Base-by-base conservation (phyloP, 2,113 vertebrate genomes). In the Ranitomeya variabilis region DNA sequence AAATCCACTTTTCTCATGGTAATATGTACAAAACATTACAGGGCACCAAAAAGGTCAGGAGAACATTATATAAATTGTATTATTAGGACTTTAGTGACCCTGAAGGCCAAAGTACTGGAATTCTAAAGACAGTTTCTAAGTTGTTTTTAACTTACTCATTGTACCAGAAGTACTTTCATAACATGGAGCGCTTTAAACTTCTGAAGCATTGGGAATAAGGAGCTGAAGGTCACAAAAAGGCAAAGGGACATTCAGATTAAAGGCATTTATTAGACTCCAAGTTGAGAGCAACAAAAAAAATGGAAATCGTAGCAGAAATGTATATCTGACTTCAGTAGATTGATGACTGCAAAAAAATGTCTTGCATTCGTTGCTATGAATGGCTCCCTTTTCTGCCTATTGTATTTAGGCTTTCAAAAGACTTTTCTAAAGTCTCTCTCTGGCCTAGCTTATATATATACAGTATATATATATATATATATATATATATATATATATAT, bases 241-340 rank as follows among this genome's bases (percentile, higher is more conserved):
- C 86, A 87, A 87, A 80, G 69, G 77, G 77, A 67, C 77, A 87
- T 4, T 26, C 18, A 67, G 77, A 87, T 87, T 87, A 87, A 87
- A 87, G 66, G 57, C 74, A 86, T 86, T 86, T 60, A 86, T 79
- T 86, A 86, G 26, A 79, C 45, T 19, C 15, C 37, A 23, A 79
- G 71, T 74, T 79, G 85, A 86, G 15, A 79, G 37, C 19, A 78
- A 79, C 73, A 79, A 77, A 86, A 45, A 45, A 78, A 85, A 85
- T 64, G 55, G 74, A 78, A 86, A 86, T 76, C 74, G 78, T 86
- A 78, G 78, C 45, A 66, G 55, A 62, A 59, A 62, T 86, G 73
- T 78, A 79, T 60, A 31, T 64, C 73, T 59, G 55, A 78, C 85
- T 66, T 62, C 21, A 12, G 16, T 37, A 52, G 59, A 86, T 86